Conservation (phyloP, 92 coral and sea anemone species). For the Parazoanthus swiftii region DNA sequence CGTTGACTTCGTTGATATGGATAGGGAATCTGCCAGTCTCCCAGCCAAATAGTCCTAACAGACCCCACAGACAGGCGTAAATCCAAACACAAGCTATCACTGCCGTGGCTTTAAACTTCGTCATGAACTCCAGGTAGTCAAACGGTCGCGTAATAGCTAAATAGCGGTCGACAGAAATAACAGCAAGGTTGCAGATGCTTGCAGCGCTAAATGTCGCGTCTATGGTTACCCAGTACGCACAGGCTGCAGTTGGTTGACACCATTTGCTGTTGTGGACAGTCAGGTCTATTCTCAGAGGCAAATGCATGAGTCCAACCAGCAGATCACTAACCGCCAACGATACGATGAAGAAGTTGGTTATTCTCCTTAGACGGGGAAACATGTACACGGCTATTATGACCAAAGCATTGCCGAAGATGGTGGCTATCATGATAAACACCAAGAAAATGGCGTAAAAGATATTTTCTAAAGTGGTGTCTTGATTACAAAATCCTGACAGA, state of each 20-base stretch:
- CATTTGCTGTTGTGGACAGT: slow-evolving; percentile 79
- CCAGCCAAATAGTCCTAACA: slow-evolving; percentile 74
- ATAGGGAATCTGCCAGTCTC: slow-evolving; percentile 37
- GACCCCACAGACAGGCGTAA: slow-evolving; percentile 83
- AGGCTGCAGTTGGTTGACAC: slow-evolving; percentile 66
- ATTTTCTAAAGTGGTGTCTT: slow-evolving; percentile 9
- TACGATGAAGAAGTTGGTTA: slow-evolving; percentile 89
- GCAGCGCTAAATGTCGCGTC: slow-evolving; percentile 82
- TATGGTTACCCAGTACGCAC: slow-evolving; percentile 75
- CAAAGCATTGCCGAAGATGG: slow-evolving; percentile 88
- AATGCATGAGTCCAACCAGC: slow-evolving; percentile 64
- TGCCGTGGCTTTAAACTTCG: slow-evolving; percentile 70
- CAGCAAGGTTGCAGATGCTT: slow-evolving; percentile 86
- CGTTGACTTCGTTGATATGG: background rate
- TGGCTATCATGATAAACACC: slow-evolving; percentile 75
- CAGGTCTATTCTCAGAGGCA: slow-evolving; percentile 83
- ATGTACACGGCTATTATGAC: slow-evolving; percentile 83
- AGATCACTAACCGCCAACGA: slow-evolving; percentile 93
- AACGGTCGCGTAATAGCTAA: slow-evolving; percentile 90
- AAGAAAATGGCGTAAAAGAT: slow-evolving; percentile 63
- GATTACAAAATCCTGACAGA: slow-evolving; percentile 9
- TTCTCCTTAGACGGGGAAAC: slow-evolving; percentile 76
- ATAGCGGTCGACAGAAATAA: slow-evolving; percentile 92
- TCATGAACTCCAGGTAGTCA: slow-evolving; percentile 75
- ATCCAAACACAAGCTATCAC: slow-evolving; percentile 84